Percentiles rank a stretch among this genome's conserved stretches.
phyloP scores from a whole-genome alignment of 2,113 vertebrate genomes.

The Arenaria interpres region DNA sequence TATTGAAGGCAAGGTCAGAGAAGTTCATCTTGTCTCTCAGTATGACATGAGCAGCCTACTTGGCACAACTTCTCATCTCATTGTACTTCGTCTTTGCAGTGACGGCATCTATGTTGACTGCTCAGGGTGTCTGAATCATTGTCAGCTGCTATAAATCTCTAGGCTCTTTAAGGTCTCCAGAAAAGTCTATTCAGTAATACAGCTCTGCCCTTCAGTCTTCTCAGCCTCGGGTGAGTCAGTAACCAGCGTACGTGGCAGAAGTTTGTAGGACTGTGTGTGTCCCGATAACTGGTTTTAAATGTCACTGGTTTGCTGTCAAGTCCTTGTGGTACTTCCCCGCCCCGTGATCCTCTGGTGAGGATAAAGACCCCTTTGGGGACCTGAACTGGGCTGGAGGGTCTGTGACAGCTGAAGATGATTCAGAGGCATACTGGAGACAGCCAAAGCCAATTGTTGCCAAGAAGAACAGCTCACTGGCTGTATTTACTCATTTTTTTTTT shows the following conservation, averaged over 20 bases:
- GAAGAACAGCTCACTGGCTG: not conserved
- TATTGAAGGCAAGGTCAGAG: not conserved
- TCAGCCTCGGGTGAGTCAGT: not conserved
- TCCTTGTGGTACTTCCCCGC: not conserved
- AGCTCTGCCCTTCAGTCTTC: not conserved
- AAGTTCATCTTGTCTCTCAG: not conserved
- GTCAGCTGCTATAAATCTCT: slow-evolving; percentile 38
- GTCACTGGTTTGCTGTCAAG: not conserved
- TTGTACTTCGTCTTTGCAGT: not conserved
- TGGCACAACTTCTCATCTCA: not conserved
- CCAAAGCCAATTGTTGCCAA: not conserved
- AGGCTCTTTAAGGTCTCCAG: slow-evolving; percentile 15
- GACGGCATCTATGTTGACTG: not conserved
- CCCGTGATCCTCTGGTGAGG: not conserved
- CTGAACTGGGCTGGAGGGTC: not conserved
- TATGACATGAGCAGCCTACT: not conserved
- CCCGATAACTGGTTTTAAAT: not conserved
- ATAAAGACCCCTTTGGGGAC: not conserved
- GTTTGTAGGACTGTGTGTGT: not conserved
- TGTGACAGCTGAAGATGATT: not conserved
- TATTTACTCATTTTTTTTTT: not conserved
- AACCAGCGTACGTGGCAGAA: not conserved
- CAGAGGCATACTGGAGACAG: not conserved
- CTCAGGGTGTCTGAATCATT: slow-evolving; percentile 22
- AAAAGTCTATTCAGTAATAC: not conserved